Base-by-base conservation (phyloP, 2,888 invertebrate genomes). In the Gymnocheta viridis region DNA sequence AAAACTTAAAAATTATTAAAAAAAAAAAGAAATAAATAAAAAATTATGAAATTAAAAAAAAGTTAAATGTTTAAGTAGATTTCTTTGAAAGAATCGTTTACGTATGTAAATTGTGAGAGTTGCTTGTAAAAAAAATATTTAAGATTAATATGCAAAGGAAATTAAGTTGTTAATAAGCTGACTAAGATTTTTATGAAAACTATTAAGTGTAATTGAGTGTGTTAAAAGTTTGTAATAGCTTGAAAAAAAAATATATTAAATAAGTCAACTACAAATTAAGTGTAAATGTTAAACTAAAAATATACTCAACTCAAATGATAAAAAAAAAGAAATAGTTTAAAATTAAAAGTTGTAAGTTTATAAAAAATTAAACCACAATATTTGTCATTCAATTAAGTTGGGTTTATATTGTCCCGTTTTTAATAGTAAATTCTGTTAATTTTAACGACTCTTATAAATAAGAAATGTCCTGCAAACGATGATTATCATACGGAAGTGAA, bases 211-310 rank as follows among this genome's bases (percentile, higher is more conserved):
- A 70, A 79, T 76, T 80, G 66, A 80, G 49, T 77, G 80, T 85
- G 82, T 80, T 82, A 69, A 66, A 82, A 80, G 74, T 74, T 77
- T 76, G 47, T 81, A 81, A 82, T 82, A 81, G 79, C 85, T 82
- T 73, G 60, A 44, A 79, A 82, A 67, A 66, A 66, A 32, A n/a
- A 24, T 19, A 60, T 0, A 64, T 17, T 24, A 27, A 66, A 32
- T 9, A 27, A 29, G 32, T 19, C 1, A 54, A 27, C 2, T 41
- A 17, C 14, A 54, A 14, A 10, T 51, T 76, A 76, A 67, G 47
- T 47, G 27, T 49, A 77, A 69, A 60, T 60, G 29, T 67, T 67
- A 58, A 67, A 67, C 10, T 27, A 22, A 60, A 58, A 32, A n/a
- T 7, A 14, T 19, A 49, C 17, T 56, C 17, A 14, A 24, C 14